These are phyloP conservation scores for Sciurus vulgaris DNA, from an alignment of 2,797 vertebrate genomes.

Conservation along the genomic window DNA sequence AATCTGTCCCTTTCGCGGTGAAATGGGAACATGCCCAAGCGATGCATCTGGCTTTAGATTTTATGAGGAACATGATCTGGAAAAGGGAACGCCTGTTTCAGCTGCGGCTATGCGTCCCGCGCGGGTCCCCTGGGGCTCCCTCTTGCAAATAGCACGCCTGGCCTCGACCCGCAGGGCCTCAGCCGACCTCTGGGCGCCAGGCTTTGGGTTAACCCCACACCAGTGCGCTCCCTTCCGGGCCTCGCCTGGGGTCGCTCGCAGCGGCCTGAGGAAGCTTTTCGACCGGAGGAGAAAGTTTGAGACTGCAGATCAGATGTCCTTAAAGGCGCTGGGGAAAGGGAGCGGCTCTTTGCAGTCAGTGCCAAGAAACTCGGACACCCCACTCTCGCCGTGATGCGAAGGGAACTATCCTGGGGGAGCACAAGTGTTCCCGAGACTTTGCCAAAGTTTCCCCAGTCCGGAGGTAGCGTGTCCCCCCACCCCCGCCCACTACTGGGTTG, in stretches of 20 bases:
- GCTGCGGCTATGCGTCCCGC: conserved; percentile 45
- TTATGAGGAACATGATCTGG: conserved; percentile 81
- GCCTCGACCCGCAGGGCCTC: conserved; percentile 71
- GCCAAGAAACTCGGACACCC: conserved; percentile 65
- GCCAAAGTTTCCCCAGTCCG: conserved; percentile 16
- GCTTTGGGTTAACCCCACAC: conserved; percentile 40
- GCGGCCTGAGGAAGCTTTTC: background rate
- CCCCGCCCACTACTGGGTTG: background rate
- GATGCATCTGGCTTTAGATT: conserved; percentile 82
- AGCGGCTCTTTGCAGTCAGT: conserved; percentile 19
- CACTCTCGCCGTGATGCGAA: conserved; percentile 17
- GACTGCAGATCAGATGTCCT: conserved; percentile 60
- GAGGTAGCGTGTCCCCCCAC: conserved; percentile 11
- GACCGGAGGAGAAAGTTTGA: conserved; percentile 52
- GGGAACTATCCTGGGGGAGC: conserved; percentile 38
- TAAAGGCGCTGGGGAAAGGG: conserved; percentile 64
- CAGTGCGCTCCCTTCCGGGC: background rate
- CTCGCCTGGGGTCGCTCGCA: conserved; percentile 56
- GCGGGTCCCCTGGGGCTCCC: conserved; percentile 40
- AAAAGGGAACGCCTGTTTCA: conserved; percentile 79
- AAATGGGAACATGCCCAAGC: conserved; percentile 69
- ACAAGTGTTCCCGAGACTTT: conserved; percentile 31
- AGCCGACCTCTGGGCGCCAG: conserved; percentile 58
- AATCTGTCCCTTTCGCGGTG: conserved; percentile 58
- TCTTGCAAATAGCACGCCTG: conserved; percentile 36